These are phyloP conservation scores for Tetragonisca angustula DNA, from an alignment of 2,888 invertebrate species.

Conservation along the genomic window DNA sequence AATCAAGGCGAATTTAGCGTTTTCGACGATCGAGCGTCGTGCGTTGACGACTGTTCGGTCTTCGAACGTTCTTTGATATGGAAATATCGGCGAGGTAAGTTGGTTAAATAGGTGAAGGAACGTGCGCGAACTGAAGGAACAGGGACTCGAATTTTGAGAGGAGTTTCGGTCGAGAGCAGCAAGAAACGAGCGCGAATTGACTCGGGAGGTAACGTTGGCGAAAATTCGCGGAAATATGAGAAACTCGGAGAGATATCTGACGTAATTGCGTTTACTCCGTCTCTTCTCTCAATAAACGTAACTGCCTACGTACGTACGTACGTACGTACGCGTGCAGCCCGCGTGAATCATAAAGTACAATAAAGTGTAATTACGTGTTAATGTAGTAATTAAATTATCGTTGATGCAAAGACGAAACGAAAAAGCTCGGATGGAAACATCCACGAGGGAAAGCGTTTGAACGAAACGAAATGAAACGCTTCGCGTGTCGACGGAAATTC, in stretches of 20 bases:
- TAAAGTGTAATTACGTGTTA: neutral
- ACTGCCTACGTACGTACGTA: neutral
- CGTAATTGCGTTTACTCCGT: constrained; percentile 10
- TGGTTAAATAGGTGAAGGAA: neutral
- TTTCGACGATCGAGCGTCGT: no score
- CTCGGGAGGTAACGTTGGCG: constrained; percentile 7
- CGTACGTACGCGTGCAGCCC: no score
- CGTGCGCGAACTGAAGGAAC: neutral
- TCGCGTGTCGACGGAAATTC: neutral
- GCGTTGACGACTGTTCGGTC: no score
- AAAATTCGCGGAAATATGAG: constrained; percentile 5
- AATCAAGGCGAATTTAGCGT: no score
- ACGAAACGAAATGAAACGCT: neutral
- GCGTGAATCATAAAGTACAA: neutral
- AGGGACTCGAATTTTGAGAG: neutral
- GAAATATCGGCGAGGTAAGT: neutral
- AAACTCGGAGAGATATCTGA: neutral
- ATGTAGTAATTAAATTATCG: neutral
- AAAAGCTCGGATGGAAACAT: neutral
- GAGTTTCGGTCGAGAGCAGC: constrained; percentile 6
- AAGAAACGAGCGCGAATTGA: constrained; percentile 15
- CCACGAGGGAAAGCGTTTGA: neutral
- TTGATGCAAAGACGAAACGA: neutral
- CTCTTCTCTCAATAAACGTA: neutral
- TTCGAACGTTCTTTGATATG: neutral